Evolutionary conservation across 2,113 vertebrate species (phyloP).

Genomic region (Forbesichthys papilliferus): DNA sequence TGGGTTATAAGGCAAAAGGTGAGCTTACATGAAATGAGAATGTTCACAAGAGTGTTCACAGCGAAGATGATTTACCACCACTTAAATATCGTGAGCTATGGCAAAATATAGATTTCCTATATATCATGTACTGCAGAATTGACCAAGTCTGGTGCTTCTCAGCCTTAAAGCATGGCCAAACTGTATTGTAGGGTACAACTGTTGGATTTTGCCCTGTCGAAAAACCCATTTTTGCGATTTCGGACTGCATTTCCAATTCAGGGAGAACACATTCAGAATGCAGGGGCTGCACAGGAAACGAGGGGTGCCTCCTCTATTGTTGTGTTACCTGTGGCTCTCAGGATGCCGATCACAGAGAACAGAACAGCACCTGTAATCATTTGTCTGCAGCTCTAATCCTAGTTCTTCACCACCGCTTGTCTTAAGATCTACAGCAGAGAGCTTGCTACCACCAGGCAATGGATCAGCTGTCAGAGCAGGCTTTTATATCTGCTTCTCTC

Average conservation of each 20-base stretch:
- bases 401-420: slow-evolving; percentile 43
- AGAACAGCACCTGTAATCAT: slow-evolving; percentile 54
- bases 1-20: too few relatives aligned
- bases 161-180: too few relatives aligned
- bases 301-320: slow-evolving; percentile 37
- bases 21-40: too few relatives aligned
- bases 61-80: too few relatives aligned
- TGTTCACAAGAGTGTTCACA: too few relatives aligned
- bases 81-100: too few relatives aligned
- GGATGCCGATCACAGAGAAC: slow-evolving; percentile 45
- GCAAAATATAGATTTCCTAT: too few relatives aligned
- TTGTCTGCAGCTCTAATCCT: slow-evolving; percentile 54
- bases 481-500: slow-evolving; percentile 58
- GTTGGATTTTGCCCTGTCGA: too few relatives aligned
- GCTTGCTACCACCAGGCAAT: slow-evolving; percentile 46
- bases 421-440: slow-evolving; percentile 25
- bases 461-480: slow-evolving; percentile 64
- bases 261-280: slow-evolving; percentile 21
- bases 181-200: too few relatives aligned
- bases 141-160: too few relatives aligned
- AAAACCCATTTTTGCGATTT: too few relatives aligned
- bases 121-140: too few relatives aligned
- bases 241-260: slow-evolving; percentile 15
- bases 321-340: slow-evolving; percentile 21
- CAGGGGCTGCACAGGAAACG: slow-evolving; percentile 36